Evolutionary conservation across 92 coral and sea anemone genomes (phyloP), one percentile per base, ranked within the genome.

Genomic region (Meandrina meandrites): DNA sequence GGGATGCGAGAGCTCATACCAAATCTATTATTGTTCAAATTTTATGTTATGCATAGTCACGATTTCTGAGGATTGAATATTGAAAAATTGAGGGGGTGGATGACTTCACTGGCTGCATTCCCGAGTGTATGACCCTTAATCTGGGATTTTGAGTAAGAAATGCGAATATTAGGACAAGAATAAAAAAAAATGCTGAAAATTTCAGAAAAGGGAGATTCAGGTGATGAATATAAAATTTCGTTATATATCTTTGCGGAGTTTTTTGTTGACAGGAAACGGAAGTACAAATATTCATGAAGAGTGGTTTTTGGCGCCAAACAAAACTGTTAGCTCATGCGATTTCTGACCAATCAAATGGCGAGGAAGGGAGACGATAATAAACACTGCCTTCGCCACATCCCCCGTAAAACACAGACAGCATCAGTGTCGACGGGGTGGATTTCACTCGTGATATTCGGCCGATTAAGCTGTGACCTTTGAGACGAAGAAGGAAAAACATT

Each of bases 391-490:
- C 28, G 51, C 80, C 58, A 10, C 80, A 50, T 50, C 37, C 60
- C 36, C 24, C 80, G 60, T 27, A 48, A n/a, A 75, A 42, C 79
- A 42, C 79, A 24, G 69, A 62, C 69, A 5, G 31, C 16, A 54
- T 54, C 31, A 0, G 31, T 22, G 24, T 62, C 30, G 30, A 64
- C 70, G 70, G 31, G 70, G 31, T 58, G 67, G 68, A 4, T 60
- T 58, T 16, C 8, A 60, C 30, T 8, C 30, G 14, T 27, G 71
- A 28, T 12, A 8, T 40, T n/a, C 69, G 31, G 47, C 47, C 69
- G 30, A 79, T 54, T 53, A 79, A 19, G 9, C 17, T 53, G 47
- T 79, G 82, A 79, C 82, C 82, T 79, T 79, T 79, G 45, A 79
- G 70, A 18, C 71, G 70, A 58, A 54, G 12, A 78, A 50, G 67